These are phyloP conservation scores for Tetranychus urticae DNA, from an alignment of 1,140 invertebrate species.

Conservation along the genomic window DNA sequence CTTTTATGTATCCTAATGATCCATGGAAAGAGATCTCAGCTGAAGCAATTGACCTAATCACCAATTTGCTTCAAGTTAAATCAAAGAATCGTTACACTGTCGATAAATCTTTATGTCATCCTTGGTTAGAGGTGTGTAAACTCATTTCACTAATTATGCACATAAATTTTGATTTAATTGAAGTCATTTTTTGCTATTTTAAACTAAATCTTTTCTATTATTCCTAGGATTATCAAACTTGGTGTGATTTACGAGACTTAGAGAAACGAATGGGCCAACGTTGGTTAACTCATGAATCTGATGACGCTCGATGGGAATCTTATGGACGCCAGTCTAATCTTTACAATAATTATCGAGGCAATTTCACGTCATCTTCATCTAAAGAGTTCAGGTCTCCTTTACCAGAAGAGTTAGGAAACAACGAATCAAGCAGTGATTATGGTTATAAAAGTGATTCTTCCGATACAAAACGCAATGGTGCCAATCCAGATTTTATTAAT, in stretches of 20 bases:
- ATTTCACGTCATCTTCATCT: neutral
- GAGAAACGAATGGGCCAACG: conserved; percentile 55
- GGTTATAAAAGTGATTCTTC: neutral
- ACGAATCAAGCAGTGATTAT: neutral
- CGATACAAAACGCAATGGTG: neutral
- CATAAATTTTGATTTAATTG: neutral
- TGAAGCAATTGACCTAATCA: conserved; percentile 90
- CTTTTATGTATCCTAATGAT: conserved; percentile 96
- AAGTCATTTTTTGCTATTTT: neutral
- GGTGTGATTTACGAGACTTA: conserved; percentile 70
- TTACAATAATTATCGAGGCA: neutral
- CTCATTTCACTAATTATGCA: neutral
- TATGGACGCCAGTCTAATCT: conserved; percentile 19
- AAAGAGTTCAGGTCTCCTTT: neutral
- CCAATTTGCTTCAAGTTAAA: conserved; percentile 93
- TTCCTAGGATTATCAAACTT: conserved; percentile 72
- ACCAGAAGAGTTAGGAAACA: neutral
- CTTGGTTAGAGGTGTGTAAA: conserved; percentile 58
- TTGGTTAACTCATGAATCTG: conserved; percentile 85
- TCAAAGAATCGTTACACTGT: conserved; percentile 88
- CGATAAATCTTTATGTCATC: conserved; percentile 78
- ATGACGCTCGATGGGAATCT: conserved; percentile 66
- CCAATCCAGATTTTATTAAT: neutral
- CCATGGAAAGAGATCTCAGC: conserved; percentile 96
- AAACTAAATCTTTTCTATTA: neutral